Conservation (phyloP, 2,888 invertebrate species). For the Ectemnius continuus region DNA sequence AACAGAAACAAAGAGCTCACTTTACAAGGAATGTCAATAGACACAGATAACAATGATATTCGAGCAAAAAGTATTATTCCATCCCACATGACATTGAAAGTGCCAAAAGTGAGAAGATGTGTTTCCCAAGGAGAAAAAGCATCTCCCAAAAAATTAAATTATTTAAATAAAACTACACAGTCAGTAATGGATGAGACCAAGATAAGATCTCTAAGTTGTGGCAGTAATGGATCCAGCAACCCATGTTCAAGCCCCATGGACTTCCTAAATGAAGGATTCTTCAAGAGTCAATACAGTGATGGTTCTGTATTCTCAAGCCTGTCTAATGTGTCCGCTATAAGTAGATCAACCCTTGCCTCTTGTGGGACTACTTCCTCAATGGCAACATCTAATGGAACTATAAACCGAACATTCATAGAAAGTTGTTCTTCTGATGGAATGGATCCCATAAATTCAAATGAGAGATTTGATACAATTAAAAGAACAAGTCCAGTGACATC, state of each 20-base stretch:
- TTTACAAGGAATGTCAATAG: background rate
- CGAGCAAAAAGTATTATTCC: background rate
- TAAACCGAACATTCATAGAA: slow-evolving; percentile 66
- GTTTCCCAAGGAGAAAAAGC: slow-evolving; percentile 60
- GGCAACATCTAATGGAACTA: slow-evolving; percentile 54
- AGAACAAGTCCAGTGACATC: slow-evolving; percentile 15
- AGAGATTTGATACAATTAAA: background rate
- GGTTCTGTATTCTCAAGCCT: slow-evolving; percentile 59
- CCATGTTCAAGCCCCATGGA: slow-evolving; percentile 55
- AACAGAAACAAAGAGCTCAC: slow-evolving; percentile 7
- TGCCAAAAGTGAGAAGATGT: slow-evolving; percentile 42
- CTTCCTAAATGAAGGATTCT: slow-evolving; percentile 64
- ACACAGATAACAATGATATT: slow-evolving; percentile 1
- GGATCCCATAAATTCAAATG: slow-evolving; percentile 18
- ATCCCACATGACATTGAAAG: slow-evolving; percentile 20
- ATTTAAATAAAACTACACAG: slow-evolving; percentile 36
- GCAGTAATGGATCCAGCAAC: slow-evolving; percentile 15
- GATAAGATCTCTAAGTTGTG: background rate
- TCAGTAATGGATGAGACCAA: slow-evolving; percentile 46
- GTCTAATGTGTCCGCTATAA: slow-evolving; percentile 66
- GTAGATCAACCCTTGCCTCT: slow-evolving; percentile 54
- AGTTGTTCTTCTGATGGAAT: slow-evolving; percentile 37
- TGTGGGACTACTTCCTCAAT: slow-evolving; percentile 43
- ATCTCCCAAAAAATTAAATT: slow-evolving; percentile 36
- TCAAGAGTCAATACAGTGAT: slow-evolving; percentile 41